Base-by-base conservation (phyloP, 2,113 vertebrate genomes). In the Leucopsar rothschildi region DNA sequence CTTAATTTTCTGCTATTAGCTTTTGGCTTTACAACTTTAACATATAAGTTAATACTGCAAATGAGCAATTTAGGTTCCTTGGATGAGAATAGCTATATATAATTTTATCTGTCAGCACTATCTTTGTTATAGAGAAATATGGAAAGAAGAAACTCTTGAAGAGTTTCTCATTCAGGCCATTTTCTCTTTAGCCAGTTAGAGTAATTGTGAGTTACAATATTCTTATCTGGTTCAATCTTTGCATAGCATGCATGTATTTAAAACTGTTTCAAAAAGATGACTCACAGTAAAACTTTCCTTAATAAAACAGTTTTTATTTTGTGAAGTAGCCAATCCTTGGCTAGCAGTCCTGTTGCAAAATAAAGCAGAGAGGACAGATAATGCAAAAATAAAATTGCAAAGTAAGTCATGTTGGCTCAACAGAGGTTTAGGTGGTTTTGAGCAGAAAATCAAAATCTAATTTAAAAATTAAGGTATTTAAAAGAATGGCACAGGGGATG, bases 381-480 rank as follows among this genome's bases (percentile, higher is more conserved):
- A 82, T 25, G 33, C 44, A 82, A 66, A 89, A 66, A 89, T 95
- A 86, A 92, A 95, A 70, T 64, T 92, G 65, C 70, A 83, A 96
- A 96, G 87, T 86, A 75, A 68, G 76, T 90, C 27, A 31, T 82
- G 45, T 90, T 96, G 90, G 35, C 82, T 97, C 45, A 87, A 80
- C 28, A 93, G 82, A 92, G 44, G 57, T 92, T 90, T 94, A 57
- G 53, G 81, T 97, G 53, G 90, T 97, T 90, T 65, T 84, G 81
- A 94, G 24, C 27, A 91, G 86, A 97, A 93, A 95, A 91, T 88
- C 35, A 93, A 96, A 95, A 91, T 83, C 55, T 82, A 81, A 88
- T 97, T 95, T 95, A 63, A 78, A 95, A 97, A 94, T 80, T 40
- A 90, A 94, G 24, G 31, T 82, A 68, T 97, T 96, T 92, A 82